Conservation (phyloP, 1,140 invertebrate species). For the Achroia grisella region DNA sequence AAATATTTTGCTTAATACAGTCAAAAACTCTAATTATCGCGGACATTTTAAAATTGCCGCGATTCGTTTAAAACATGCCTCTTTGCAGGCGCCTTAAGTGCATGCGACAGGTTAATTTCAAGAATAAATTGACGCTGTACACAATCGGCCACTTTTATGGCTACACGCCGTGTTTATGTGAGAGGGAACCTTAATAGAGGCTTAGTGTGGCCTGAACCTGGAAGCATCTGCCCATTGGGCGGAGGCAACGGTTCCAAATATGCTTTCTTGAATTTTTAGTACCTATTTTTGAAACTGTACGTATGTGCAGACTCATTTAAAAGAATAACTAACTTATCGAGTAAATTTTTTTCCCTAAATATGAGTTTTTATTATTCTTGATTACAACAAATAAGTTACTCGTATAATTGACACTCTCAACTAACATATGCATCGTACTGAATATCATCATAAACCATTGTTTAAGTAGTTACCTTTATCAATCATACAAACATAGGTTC, state of each 20-base stretch:
- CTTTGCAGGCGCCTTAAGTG: constrained; percentile 39
- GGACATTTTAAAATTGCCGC: constrained; percentile 43
- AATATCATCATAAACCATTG: too few relatives aligned
- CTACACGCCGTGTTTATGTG: constrained; percentile 39
- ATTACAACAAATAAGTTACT: too few relatives aligned
- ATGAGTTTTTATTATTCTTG: too few relatives aligned
- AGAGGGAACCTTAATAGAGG: constrained; percentile 42
- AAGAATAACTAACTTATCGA: too few relatives aligned
- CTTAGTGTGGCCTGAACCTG: constrained; percentile 33
- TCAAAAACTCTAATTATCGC: constrained; percentile 13
- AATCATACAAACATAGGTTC: too few relatives aligned
- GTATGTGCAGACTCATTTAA: background rate
- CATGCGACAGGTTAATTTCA: constrained; percentile 63
- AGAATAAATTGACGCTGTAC: constrained; percentile 57
- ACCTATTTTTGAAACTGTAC: constrained; percentile 8
- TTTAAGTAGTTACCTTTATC: too few relatives aligned
- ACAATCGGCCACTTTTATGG: constrained; percentile 44
- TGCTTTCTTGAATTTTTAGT: constrained; percentile 43
- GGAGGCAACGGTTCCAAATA: constrained; percentile 33
- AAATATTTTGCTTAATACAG: constrained; percentile 7
- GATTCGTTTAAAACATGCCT: constrained; percentile 38
- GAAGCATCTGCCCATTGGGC: constrained; percentile 46
- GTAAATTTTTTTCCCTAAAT: too few relatives aligned
- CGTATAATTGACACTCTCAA: too few relatives aligned
- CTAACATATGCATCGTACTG: too few relatives aligned